Base-by-base conservation (phyloP, 2,888 invertebrate species). In the Parapristionchus giblindavisi region DNA sequence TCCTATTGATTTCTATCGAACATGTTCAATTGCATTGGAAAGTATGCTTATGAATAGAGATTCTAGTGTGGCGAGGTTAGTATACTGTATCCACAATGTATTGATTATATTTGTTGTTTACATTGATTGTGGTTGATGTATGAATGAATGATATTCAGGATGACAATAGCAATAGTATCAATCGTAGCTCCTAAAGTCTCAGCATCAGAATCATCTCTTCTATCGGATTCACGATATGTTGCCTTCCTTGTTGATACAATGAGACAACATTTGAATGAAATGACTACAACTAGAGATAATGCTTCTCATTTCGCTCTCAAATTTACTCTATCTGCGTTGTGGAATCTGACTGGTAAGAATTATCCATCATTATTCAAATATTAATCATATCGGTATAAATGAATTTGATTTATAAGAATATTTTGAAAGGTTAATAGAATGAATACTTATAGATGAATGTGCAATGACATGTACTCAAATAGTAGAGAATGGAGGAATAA, bases 141-240 rank as follows among this genome's bases (percentile, higher is more conserved):
- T 43, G 17, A 14, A 14, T 43, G 43, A 8, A 43, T 43, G 17
- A 43, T 43, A 38, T 92, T 92, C 85, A 90, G 93, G 74, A 93
- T 93, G 93, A 92, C 92, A 32, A 93, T 93, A n/a, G 93, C 93
- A 0, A 93, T 93, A 78, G 93, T 93, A 84, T 93, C 93, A 77
- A 93, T 93, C 79, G 89, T 93, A 38, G 92, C 90, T 70, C 90
- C 90, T 5, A 90, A 90, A 89, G 92, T 92, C 76, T 91, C 92
- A 3, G 92, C 92, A 0, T 90, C 90, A 36, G 92, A 93, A 89
- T 93, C 92, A 1, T 92, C 92, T 1, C 89, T 91, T 85, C 89
- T 93, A 48, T 91, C 92, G 2, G 91, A 92, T 77, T 91, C 91
- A 0, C 89, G 90, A 27, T 93, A 93, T 87, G 93, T 93, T 92